Conservation (phyloP, 1,140 invertebrate species). For the Atta cephalotes region DNA sequence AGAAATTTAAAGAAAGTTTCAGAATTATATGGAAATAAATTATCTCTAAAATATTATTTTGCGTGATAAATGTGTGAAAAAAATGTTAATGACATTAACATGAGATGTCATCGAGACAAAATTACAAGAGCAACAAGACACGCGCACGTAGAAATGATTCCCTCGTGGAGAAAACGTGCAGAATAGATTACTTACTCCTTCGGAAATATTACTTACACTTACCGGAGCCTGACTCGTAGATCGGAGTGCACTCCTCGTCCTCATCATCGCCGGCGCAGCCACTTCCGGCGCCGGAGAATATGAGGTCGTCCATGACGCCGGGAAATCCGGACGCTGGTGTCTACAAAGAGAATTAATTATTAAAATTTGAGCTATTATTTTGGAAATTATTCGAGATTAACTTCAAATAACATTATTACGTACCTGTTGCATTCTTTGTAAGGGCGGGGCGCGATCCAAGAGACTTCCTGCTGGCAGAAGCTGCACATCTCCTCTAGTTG, state of each 20-base stretch:
- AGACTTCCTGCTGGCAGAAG: slow-evolving; percentile 89
- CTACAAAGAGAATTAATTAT: slow-evolving; percentile 84
- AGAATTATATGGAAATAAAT: not conserved
- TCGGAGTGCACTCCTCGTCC: slow-evolving; percentile 94
- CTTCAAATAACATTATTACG: slow-evolving; percentile 34
- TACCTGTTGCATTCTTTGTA: slow-evolving; percentile 94
- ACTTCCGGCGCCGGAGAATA: slow-evolving; percentile 95
- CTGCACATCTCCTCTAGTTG: slow-evolving; percentile 91
- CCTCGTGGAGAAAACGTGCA: slow-evolving; percentile 33
- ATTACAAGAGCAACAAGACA: not conserved
- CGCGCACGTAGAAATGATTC: slow-evolving; percentile 14
- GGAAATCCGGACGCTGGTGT: slow-evolving; percentile 94
- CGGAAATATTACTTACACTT: slow-evolving; percentile 78
- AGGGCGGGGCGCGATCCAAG: slow-evolving; percentile 90
- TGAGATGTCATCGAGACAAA: not conserved
- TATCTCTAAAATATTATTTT: too few species aligned
- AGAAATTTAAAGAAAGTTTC: not conserved
- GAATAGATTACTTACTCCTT: slow-evolving; percentile 66
- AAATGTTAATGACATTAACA: too few species aligned
- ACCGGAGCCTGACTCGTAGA: slow-evolving; percentile 93
- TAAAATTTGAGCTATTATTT: not conserved
- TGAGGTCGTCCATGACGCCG: slow-evolving; percentile 93
- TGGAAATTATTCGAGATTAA: not conserved
- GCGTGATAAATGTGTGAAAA: too few species aligned
- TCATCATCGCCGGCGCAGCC: slow-evolving; percentile 94